A percentile compares a stretch with the other conserved stretches of the same genome.
Conservation (phyloP, 2,888 invertebrate genomes). For the Deilephila elpenor region DNA sequence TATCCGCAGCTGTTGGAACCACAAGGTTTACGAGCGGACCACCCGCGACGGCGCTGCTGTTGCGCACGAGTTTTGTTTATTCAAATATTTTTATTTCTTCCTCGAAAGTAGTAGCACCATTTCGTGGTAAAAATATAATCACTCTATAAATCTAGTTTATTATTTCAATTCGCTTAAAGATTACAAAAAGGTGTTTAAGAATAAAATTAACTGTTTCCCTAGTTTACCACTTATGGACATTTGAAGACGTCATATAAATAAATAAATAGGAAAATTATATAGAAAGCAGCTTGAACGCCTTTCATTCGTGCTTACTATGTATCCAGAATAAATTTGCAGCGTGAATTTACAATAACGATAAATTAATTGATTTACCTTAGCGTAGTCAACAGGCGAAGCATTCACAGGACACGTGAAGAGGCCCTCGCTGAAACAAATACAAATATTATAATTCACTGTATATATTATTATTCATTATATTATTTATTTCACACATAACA, state of each 20-base stretch:
- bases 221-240: too few species aligned
- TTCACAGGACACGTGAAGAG: conserved; percentile 87
- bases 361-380: conserved; percentile 78
- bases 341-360: neutral
- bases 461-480: too few species aligned
- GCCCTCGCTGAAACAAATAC: conserved; percentile 84
- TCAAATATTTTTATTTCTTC: neutral
- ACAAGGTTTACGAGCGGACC: conserved; percentile 46
- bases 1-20: conserved; percentile 62
- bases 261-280: too few species aligned
- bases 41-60: conserved; percentile 47
- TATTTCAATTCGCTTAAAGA: neutral
- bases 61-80: neutral
- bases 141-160: neutral
- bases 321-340: too few species aligned
- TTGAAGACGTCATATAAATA: too few species aligned
- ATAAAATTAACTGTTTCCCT: too few species aligned
- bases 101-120: too few species aligned
- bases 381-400: conserved; percentile 86
- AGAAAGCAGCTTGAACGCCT: too few species aligned
- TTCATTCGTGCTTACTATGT: too few species aligned
- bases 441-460: neutral
- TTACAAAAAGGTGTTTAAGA: neutral
- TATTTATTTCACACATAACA: too few species aligned
- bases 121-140: conserved; percentile 6